Conservation (phyloP, 2,797 vertebrate species). For the Catamblyrhynchus diadema region DNA sequence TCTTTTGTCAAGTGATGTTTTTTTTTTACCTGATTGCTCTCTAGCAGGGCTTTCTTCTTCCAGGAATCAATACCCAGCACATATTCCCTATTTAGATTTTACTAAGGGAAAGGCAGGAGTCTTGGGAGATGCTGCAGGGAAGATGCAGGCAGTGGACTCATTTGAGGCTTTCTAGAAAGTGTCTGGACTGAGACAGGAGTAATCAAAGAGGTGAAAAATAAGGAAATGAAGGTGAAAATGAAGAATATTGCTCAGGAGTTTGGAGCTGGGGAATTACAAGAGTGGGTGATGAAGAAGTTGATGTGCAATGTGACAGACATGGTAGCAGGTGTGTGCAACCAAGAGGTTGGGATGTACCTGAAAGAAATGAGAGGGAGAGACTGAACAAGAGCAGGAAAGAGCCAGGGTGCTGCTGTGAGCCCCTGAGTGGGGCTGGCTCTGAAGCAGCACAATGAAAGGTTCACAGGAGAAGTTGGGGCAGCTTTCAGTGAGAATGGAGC, state of each 20-base stretch:
- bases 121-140: neutral
- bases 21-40: neutral
- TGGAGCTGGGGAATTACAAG: neutral
- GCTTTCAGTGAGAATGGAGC: neutral
- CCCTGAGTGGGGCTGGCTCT: neutral
- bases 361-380: neutral
- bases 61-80: neutral
- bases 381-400: neutral
- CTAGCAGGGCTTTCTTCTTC: neutral
- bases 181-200: neutral
- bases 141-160: neutral
- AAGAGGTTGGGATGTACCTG: neutral
- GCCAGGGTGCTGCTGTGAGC: neutral
- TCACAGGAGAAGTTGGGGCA: neutral
- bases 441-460: neutral
- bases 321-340: neutral
- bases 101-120: neutral
- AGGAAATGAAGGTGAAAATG: neutral
- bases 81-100: neutral
- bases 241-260: rapidly evolving
- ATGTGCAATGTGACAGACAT: rapidly evolving
- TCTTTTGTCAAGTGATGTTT: neutral
- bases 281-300: neutral
- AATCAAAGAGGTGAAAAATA: neutral
- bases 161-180: neutral